Evolutionary conservation across 2,888 invertebrate genomes (phyloP).

Genomic region (Drosophila fungiperda): DNA sequence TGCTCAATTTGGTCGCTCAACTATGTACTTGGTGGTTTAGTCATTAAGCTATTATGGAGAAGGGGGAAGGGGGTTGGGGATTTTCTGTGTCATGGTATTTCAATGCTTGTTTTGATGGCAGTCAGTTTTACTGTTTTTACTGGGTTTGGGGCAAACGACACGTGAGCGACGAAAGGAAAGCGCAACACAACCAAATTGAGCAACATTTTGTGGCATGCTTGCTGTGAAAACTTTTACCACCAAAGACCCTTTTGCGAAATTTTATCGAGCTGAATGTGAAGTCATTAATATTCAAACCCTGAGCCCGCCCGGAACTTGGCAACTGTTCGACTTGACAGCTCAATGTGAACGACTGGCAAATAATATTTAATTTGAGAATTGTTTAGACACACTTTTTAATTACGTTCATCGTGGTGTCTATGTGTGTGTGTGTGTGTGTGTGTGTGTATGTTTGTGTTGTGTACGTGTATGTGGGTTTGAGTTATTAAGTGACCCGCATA

Average conservation of each 20-base stretch:
- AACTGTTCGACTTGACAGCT: conserved; percentile 59
- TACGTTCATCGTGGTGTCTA: conserved; percentile 47
- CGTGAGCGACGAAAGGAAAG: conserved; percentile 28
- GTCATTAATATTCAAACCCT: conserved; percentile 74
- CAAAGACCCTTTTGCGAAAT: conserved; percentile 29
- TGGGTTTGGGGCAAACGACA: conserved; percentile 24
- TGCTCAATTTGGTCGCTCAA: conserved; percentile 74
- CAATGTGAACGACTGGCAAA: conserved; percentile 67
- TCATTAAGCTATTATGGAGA: conserved; percentile 71
- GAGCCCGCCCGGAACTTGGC: conserved; percentile 23
- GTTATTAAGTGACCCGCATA: conserved; percentile 69
- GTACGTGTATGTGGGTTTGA: conserved; percentile 20
- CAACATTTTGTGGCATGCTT: conserved; percentile 73
- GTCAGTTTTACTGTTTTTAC: conserved; percentile 21
- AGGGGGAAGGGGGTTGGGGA: conserved; percentile 16
- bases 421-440: background rate
- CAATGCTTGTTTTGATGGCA: conserved; percentile 52
- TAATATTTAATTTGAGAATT: conserved; percentile 80
- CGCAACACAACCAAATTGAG: conserved; percentile 69
- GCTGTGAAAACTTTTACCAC: conserved; percentile 49
- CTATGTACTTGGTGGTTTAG: conserved; percentile 75
- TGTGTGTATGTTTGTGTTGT: conserved; percentile 11
- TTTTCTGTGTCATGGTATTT: conserved; percentile 2
- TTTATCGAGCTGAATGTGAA: conserved; percentile 63
- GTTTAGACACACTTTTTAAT: conserved; percentile 79